These are phyloP conservation scores for Emydura subglobosa DNA, from an alignment of 2,113 vertebrate genomes.

Conservation along the genomic window DNA sequence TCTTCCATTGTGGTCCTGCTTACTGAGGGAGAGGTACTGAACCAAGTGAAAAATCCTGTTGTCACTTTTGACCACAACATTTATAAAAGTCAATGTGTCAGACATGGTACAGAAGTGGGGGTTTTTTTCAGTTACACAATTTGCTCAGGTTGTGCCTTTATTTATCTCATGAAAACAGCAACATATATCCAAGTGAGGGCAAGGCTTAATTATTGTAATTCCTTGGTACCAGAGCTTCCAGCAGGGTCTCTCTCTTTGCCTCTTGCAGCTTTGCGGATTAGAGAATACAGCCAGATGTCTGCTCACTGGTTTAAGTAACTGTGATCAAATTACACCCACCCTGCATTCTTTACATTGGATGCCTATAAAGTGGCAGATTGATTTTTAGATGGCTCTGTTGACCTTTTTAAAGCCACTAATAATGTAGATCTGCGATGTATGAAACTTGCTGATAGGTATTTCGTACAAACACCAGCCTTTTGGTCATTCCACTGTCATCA, in stretches of 20 bases:
- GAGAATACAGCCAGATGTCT: conserved; percentile 10
- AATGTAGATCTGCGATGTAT: neutral
- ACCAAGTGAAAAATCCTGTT: neutral
- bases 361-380: neutral
- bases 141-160: neutral
- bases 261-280: conserved; percentile 1
- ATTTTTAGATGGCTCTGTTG: conserved; percentile 46
- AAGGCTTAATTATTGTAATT: conserved; percentile 45
- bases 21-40: neutral
- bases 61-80: neutral
- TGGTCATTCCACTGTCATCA: neutral
- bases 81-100: neutral
- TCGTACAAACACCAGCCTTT: neutral
- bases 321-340: conserved; percentile 46
- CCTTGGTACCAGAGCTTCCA: neutral
- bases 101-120: neutral
- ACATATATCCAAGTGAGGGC: neutral
- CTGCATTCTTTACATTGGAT: neutral
- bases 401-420: conserved; percentile 31
- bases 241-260: neutral
- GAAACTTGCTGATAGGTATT: neutral
- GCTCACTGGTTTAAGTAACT: conserved; percentile 37
- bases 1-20: neutral
- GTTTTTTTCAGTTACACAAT: rapidly evolving
- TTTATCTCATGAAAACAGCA: neutral